Percentiles rank a stretch among this genome's conserved stretches.
Conservation (phyloP, 2,113 vertebrate species). For the Lethenteron camtschaticum region DNA sequence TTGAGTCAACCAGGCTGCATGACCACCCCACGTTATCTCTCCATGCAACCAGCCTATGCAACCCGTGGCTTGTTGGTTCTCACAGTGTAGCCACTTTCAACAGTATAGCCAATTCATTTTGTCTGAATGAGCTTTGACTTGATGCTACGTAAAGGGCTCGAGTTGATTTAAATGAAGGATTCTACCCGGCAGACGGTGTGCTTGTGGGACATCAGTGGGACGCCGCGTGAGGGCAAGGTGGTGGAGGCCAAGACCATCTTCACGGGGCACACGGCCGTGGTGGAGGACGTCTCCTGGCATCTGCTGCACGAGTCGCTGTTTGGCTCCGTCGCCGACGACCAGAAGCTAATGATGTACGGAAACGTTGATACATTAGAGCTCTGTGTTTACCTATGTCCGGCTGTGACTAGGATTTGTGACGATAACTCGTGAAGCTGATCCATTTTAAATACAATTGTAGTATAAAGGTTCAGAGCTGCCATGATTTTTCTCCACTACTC, state of each 20-base stretch:
- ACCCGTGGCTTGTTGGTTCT: not conserved
- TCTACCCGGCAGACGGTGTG: conserved; percentile 48
- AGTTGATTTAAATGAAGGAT: not conserved
- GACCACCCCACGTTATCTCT: no score
- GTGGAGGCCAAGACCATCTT: conserved; percentile 77
- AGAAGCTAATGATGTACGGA: conserved; percentile 85
- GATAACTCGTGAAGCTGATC: no score
- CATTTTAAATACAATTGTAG: no score
- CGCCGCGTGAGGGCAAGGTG: conserved; percentile 58
- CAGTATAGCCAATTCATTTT: not conserved
- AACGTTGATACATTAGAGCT: no score
- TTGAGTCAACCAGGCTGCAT: no score
- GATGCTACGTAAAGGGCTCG: not conserved
- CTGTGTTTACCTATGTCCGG: no score
- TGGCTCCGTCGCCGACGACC: conserved; percentile 75
- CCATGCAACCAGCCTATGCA: no score
- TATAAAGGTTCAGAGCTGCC: no score
- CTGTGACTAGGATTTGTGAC: no score
- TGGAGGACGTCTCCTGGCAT: conserved; percentile 85
- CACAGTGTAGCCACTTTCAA: not conserved
- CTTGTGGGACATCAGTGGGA: conserved; percentile 62
- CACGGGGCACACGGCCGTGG: conserved; percentile 69
- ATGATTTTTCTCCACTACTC: no score
- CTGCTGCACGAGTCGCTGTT: conserved; percentile 70
- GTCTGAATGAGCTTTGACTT: no score